phyloP scores from a whole-genome alignment of 2,797 vertebrate genomes.

The Echiichthys vipera region DNA sequence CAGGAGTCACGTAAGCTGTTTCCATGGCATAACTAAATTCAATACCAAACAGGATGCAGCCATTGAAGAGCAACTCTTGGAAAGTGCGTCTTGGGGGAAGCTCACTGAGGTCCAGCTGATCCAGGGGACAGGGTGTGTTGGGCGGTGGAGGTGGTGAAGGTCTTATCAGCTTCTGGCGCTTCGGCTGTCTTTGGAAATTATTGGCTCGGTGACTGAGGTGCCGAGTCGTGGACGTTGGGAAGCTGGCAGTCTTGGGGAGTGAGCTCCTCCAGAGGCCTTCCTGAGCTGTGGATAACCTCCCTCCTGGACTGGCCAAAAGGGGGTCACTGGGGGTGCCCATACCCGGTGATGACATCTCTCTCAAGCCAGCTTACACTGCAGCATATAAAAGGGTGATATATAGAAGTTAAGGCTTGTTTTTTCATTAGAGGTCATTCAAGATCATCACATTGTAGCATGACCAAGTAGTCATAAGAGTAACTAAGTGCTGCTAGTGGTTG shows the following conservation, averaged over 20 bases:
- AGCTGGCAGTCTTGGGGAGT: slow-evolving; percentile 87
- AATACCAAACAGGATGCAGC: slow-evolving; percentile 95
- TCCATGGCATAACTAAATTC: slow-evolving; percentile 99
- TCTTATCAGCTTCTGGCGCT: slow-evolving; percentile 91
- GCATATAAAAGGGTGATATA: slow-evolving; percentile 23
- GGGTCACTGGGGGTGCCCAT: slow-evolving; percentile 87
- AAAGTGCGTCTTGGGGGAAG: slow-evolving; percentile 91
- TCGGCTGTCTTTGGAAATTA: slow-evolving; percentile 97
- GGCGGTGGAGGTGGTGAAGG: slow-evolving; percentile 95
- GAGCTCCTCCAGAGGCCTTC: slow-evolving; percentile 83
- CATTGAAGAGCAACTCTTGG: slow-evolving; percentile 93
- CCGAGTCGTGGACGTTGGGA: slow-evolving; percentile 86
- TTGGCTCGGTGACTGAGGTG: slow-evolving; percentile 98
- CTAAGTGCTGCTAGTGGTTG: slow-evolving; percentile 12
- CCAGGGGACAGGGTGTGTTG: slow-evolving; percentile 94
- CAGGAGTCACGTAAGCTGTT: slow-evolving; percentile 96
- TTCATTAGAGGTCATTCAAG: slow-evolving; percentile 46
- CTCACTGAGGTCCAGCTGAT: slow-evolving; percentile 91
- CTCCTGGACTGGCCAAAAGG: slow-evolving; percentile 84
- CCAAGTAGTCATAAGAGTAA: slow-evolving; percentile 8
- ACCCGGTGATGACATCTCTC: slow-evolving; percentile 86
- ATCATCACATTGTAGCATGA: slow-evolving; percentile 17
- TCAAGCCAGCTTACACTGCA: slow-evolving; percentile 72
- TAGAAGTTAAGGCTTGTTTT: slow-evolving; percentile 12
- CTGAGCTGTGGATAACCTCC: slow-evolving; percentile 76